phyloP scores from a whole-genome alignment of 2,888 invertebrate species.

The Lagria hirta region DNA sequence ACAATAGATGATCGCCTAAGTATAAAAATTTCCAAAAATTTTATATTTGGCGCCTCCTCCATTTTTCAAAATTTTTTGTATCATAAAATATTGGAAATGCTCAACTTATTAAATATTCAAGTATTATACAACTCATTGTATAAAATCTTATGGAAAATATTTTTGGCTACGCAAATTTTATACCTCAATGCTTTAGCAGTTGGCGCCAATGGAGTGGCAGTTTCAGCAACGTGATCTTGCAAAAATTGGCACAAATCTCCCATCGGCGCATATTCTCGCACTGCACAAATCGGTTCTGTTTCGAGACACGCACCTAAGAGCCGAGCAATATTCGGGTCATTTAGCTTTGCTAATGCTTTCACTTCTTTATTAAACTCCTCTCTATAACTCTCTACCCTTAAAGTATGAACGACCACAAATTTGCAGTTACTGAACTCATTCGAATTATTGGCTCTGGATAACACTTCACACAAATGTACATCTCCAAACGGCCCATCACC shows the following conservation, averaged over 20 bases:
- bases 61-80: too few relatives aligned
- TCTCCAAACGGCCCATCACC: conserved; percentile 79
- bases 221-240: conserved; percentile 76
- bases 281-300: conserved; percentile 73
- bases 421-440: conserved; percentile 48
- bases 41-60: too few relatives aligned
- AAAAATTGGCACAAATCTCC: conserved; percentile 85
- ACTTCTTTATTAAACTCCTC: conserved; percentile 74
- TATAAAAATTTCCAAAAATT: too few relatives aligned
- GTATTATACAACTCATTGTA: too few relatives aligned
- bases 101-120: too few relatives aligned
- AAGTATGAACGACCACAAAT: conserved; percentile 73
- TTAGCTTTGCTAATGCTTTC: conserved; percentile 67
- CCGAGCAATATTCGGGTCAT: conserved; percentile 71
- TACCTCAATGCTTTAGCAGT: conserved; percentile 73
- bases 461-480: conserved; percentile 67
- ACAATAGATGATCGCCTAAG: too few relatives aligned
- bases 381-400: conserved; percentile 64
- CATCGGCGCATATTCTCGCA: conserved; percentile 74
- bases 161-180: conserved; percentile 32
- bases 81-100: too few relatives aligned
- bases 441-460: conserved; percentile 38
- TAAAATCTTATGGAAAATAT: conserved; percentile 8
- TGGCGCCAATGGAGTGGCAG: conserved; percentile 63
- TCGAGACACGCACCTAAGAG: conserved; percentile 73